phyloP scores from a whole-genome alignment of 2,797 vertebrate genomes.

The Danio jaintianensis region DNA sequence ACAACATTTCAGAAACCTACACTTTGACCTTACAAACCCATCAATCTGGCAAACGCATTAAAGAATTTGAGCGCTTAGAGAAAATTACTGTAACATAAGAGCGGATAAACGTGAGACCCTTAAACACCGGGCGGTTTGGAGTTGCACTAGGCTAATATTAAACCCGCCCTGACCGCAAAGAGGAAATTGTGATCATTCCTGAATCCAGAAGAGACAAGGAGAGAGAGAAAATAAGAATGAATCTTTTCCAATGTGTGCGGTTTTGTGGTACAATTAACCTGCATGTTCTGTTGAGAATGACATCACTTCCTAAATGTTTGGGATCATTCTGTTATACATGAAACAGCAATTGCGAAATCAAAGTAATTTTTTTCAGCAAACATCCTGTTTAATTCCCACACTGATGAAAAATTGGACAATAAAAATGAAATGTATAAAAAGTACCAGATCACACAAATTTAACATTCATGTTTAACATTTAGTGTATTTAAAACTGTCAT shows the following conservation, averaged over 20 bases:
- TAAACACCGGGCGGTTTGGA: constrained; percentile 43
- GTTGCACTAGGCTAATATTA: constrained; percentile 67
- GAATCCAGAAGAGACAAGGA: constrained; percentile 53
- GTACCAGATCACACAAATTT: not conserved
- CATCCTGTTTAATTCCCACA: not conserved
- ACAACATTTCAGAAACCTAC: not conserved
- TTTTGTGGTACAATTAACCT: constrained; percentile 1
- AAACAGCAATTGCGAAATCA: not conserved
- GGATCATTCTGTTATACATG: not conserved
- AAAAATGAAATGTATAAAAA: not conserved
- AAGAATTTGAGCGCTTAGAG: constrained; percentile 1
- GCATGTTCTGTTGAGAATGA: not conserved
- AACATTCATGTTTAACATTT: not conserved
- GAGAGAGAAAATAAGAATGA: constrained; percentile 19
- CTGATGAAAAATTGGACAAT: not conserved
- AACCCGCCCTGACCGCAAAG: constrained; percentile 59
- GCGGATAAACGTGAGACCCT: constrained; percentile 26
- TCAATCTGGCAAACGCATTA: not conserved
- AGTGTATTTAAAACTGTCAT: not conserved
- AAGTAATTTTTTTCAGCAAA: not conserved
- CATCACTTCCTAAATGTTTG: constrained; percentile 21
- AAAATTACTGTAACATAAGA: constrained; percentile 21
- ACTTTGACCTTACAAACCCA: constrained; percentile 4
- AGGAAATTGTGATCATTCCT: constrained; percentile 74
- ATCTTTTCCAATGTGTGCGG: constrained; percentile 15